A percentile compares a stretch with the other conserved stretches of the same genome.
Evolutionary conservation across 2,888 invertebrate genomes (phyloP).

Genomic region (Epistrophe eligans): DNA sequence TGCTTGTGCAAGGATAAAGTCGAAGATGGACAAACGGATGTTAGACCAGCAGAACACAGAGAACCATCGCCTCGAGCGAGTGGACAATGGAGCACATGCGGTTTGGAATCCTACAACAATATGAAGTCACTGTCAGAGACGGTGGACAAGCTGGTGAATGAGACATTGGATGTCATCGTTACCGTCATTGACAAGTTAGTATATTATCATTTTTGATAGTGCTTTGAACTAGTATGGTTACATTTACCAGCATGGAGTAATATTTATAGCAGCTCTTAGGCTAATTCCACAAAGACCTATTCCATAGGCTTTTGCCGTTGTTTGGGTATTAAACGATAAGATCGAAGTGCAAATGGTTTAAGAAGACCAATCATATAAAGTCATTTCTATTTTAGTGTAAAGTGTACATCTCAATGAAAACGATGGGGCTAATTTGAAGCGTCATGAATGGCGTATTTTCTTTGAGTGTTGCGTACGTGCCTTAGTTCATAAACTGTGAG

Average conservation of each 20-base stretch:
- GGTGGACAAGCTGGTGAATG: slow-evolving; percentile 91
- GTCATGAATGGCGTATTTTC: neutral
- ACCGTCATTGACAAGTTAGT: slow-evolving; percentile 93
- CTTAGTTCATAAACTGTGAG: no score
- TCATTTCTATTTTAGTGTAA: neutral
- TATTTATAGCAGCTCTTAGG: neutral
- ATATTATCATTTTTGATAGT: neutral
- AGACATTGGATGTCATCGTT: slow-evolving; percentile 91
- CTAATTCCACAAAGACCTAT: neutral
- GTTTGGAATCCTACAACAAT: slow-evolving; percentile 70
- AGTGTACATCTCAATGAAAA: neutral
- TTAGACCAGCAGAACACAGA: slow-evolving; percentile 79
- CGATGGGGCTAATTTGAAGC: neutral
- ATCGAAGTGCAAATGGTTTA: neutral
- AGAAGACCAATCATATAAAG: neutral
- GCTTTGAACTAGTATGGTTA: neutral
- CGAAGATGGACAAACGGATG: slow-evolving; percentile 84
- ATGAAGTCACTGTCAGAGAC: slow-evolving; percentile 82
- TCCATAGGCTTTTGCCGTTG: neutral
- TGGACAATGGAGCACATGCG: slow-evolving; percentile 72
- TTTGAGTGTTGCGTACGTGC: no score
- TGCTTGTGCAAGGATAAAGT: slow-evolving; percentile 90
- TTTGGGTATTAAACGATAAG: neutral
- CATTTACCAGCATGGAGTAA: neutral
- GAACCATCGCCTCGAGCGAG: slow-evolving; percentile 78